Percentiles rank a stretch among this genome's conserved stretches.
Evolutionary conservation across 2,888 invertebrate genomes (phyloP).

Genomic region (Branchipolynoe longqiensis): DNA sequence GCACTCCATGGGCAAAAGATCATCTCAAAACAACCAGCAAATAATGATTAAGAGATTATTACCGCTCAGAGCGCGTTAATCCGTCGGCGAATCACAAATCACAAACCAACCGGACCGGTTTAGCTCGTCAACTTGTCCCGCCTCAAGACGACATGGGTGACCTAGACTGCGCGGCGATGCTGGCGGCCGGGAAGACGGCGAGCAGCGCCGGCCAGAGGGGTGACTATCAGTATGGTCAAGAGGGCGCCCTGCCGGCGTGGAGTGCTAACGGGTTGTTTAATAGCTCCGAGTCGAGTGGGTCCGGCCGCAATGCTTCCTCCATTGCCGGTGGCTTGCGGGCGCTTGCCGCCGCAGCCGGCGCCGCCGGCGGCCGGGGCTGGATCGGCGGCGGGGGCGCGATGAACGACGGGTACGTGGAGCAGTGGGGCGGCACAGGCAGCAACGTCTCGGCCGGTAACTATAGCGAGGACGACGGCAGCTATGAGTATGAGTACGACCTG

Average conservation of each 20-base stretch:
- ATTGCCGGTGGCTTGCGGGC: too few relatives aligned
- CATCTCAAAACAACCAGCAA: too few relatives aligned
- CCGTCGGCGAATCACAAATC: too few relatives aligned
- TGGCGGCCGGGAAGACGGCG: background rate
- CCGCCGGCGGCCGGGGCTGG: background rate
- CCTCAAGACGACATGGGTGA: background rate
- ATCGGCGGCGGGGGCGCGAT: background rate
- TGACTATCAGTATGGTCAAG: conserved; percentile 14
- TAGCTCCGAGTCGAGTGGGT: conserved; percentile 1
- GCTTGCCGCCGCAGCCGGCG: background rate
- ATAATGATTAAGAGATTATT: too few relatives aligned
- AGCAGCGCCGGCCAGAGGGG: background rate
- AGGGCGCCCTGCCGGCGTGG: background rate
- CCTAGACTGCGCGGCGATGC: background rate
- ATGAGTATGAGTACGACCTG: conserved; percentile 82
- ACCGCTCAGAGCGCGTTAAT: too few relatives aligned
- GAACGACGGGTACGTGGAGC: background rate
- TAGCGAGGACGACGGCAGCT: conserved; percentile 21
- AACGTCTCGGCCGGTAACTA: background rate
- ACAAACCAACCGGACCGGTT: too few relatives aligned
- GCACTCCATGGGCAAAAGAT: background rate
- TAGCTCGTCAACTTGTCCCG: too few relatives aligned
- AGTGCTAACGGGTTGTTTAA: background rate
- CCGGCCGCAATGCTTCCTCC: background rate
- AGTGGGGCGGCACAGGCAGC: background rate